phyloP scores from a whole-genome alignment of 2,797 vertebrate genomes.

The Hyperoplus immaculatus region DNA sequence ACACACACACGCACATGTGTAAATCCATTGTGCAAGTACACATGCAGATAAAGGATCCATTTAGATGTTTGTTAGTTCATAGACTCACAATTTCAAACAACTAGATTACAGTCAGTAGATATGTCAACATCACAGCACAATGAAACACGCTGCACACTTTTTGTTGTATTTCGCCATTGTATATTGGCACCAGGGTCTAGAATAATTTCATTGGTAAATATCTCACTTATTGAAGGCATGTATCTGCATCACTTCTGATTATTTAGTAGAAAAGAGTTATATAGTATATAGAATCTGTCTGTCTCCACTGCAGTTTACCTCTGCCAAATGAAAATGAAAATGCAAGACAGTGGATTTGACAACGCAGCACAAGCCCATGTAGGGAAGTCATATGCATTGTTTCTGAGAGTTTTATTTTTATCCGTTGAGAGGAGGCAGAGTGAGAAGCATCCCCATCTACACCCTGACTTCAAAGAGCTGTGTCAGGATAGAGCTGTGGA shows the following conservation, averaged over 20 bases:
- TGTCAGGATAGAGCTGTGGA: slow-evolving; percentile 58
- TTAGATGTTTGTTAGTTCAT: background rate
- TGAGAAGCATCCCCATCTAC: slow-evolving; percentile 23
- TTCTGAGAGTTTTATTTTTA: slow-evolving; percentile 49
- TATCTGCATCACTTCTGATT: background rate
- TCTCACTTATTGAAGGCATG: too few relatives aligned
- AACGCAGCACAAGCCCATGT: slow-evolving; percentile 8
- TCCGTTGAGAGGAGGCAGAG: slow-evolving; percentile 25
- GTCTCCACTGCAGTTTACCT: slow-evolving; percentile 11
- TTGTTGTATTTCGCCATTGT: background rate
- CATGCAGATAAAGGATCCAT: background rate
- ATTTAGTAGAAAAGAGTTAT: background rate
- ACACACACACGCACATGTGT: background rate
- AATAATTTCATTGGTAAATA: background rate
- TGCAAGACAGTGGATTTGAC: slow-evolving; percentile 6
- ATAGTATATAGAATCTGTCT: background rate
- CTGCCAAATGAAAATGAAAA: background rate
- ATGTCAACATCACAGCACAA: too few relatives aligned
- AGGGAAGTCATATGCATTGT: slow-evolving; percentile 41
- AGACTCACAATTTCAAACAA: background rate
- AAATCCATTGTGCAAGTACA: background rate
- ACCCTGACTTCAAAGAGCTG: slow-evolving; percentile 53
- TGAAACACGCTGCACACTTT: too few relatives aligned
- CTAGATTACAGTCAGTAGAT: background rate
- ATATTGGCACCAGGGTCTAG: background rate